Base-by-base conservation (phyloP, 2,113 vertebrate genomes). In the Pterophyllum scalare region DNA sequence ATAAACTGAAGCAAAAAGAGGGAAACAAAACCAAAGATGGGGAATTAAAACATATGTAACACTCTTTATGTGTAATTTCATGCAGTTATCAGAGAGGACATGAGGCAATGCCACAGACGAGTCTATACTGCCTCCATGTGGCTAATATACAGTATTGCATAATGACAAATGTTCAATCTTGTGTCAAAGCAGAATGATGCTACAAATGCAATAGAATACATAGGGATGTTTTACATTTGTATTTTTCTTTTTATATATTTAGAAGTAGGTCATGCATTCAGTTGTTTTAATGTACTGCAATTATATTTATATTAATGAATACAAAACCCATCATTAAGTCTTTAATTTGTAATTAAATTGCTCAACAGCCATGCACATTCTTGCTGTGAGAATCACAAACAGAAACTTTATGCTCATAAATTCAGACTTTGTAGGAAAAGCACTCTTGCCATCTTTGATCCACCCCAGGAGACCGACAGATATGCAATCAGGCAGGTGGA, bases 61-160 rank as follows among this genome's bases (percentile, higher is more conserved):
- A 38, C 35, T 38, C n/a, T n/a, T n/a, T n/a, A n/a, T n/a, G 7
- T 33, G 35, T 38, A 38, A 72, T 52, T 72, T 72, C 26, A 31
- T 52, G 26, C 26, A 72, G 46, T 33, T 54, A 72, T 14, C 24
- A 72, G 19, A 31, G 67, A 14, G 19, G 46, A 15, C 46, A 9
- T 7, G 2, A 54, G 19, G 26, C 31, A 38, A 65, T 40, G 9
- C 6, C 72, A 80, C 33, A 84, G 88, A 59, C 54, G 52, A 43
- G 81, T 35, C 75, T 80, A 54, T 75, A 87, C 57, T 80, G 85
- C 81, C 88, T 4, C 87, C 46, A 13, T 62, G 90, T 92, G 93
- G 84, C 0, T 2, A 76, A 59, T 20, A 43, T 33, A 0, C 26
- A 4, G 22, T 83, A 90, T 11, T 89, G 64, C 88, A 56, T 14